Evolutionary conservation across 2,888 invertebrate species (phyloP), one percentile per base, ranked within the genome.

Genomic region (Amorpha juglandis): DNA sequence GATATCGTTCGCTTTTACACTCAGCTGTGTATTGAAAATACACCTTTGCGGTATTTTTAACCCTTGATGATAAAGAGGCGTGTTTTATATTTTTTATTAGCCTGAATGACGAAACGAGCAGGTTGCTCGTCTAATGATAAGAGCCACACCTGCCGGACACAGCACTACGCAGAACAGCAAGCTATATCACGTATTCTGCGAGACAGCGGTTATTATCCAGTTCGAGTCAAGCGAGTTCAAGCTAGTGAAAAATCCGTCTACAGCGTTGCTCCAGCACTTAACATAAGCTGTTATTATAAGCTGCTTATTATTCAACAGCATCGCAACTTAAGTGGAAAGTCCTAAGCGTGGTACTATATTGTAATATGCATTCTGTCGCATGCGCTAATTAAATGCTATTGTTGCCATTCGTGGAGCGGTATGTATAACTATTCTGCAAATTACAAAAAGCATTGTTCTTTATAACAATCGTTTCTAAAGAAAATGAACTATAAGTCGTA

Each of bases 321-420:
- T 55, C 38, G 38, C 9, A 55, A 55, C 35, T 55, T 55, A 19
- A 48, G 55, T 38, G 38, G 35, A 55, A 48, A 48, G 27, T 27
- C 4, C 27, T 27, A 27, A 27, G 50, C 19, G 3, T 0, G 8
- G 9, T 11, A 19, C 7, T 50, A 50, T 12, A 12, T 35, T 11
- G 16, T 55, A n/a, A 33, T 33, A 27, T 52, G 19, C 19, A 21
- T 51, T 51, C 50, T 21, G 51, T 38, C 38, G 38, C 58, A 42
- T 58, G 58, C 58, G 19, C 58, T 58, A 58, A 58, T 58, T 58
- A 58, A 50, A 58, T 58, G 16, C 38, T 38, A 55, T 53, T 53
- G 55, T 55, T 58, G 19, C 38, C 38, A 48, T 48, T 48, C 19
- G 19, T 19, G n/a, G 6, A 42, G 38, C 19, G 19, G 58, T 58